A percentile compares a stretch with the other conserved stretches of the same genome.
These are phyloP conservation scores for Noturus placidus DNA, from an alignment of 2,113 vertebrate genomes.

Conservation along the genomic window DNA sequence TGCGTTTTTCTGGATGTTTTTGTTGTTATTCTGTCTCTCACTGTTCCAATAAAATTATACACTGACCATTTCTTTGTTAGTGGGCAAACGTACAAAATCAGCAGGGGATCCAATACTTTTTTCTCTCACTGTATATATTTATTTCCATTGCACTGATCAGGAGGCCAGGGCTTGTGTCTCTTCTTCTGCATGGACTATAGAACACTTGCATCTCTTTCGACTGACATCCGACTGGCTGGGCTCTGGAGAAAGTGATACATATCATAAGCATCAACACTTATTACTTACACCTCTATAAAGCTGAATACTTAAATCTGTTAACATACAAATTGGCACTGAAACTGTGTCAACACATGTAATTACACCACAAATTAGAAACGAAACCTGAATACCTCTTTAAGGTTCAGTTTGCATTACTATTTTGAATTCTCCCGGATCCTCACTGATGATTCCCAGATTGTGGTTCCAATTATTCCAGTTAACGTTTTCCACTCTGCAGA, in stretches of 20 bases:
- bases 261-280: not conserved
- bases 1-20: too few species aligned
- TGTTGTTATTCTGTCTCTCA: too few species aligned
- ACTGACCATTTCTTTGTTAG: too few species aligned
- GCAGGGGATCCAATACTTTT: too few species aligned
- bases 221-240: constrained; percentile 58
- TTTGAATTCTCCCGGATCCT: constrained; percentile 80
- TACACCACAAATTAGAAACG: not conserved
- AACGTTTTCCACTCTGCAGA: constrained; percentile 87
- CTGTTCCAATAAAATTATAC: too few species aligned
- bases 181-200: constrained; percentile 30
- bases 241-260: constrained; percentile 61
- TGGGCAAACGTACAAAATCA: too few species aligned
- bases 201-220: not conserved
- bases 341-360: not conserved
- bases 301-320: not conserved
- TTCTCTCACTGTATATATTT: too few species aligned
- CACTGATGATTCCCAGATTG: constrained; percentile 86
- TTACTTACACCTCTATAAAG: not conserved
- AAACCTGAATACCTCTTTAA: constrained; percentile 34
- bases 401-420: not conserved
- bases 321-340: not conserved
- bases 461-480: constrained; percentile 97
- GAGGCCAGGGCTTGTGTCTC: constrained; percentile 60
- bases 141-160: constrained; percentile 36